Conservation (phyloP, 2,113 vertebrate genomes). For the Megaceryle torquata region DNA sequence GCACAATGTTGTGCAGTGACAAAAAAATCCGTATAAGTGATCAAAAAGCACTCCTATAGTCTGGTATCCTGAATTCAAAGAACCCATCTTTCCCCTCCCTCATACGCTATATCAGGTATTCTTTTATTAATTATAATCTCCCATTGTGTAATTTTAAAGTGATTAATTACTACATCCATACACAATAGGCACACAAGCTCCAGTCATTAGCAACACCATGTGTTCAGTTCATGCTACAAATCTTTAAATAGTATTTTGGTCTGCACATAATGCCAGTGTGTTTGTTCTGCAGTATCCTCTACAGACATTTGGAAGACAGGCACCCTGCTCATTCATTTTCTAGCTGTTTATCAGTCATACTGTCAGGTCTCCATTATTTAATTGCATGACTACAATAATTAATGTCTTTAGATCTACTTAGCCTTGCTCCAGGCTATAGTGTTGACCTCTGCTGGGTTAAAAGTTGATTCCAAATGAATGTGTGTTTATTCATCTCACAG, state of each 20-base stretch:
- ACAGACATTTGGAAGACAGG: not conserved
- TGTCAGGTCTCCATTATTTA: constrained; percentile 8
- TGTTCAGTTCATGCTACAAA: constrained; percentile 5
- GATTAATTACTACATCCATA: constrained; percentile 34
- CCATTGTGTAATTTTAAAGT: not conserved
- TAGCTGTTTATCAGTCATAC: constrained; percentile 21
- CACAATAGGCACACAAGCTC: not conserved
- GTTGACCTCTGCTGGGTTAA: not conserved
- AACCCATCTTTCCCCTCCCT: not conserved
- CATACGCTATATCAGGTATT: not conserved
- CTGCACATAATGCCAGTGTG: not conserved
- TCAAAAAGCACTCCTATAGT: not conserved
- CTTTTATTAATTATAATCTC: not conserved
- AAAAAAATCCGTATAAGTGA: not conserved
- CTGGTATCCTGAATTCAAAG: not conserved
- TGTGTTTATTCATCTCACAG: not conserved
- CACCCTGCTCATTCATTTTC: constrained; percentile 29
- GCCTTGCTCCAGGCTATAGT: not conserved
- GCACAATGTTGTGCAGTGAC: not conserved
- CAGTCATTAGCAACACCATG: not conserved
- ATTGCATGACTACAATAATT: constrained; percentile 11
- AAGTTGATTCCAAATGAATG: not conserved
- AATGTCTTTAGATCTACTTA: constrained; percentile 2
- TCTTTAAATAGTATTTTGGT: constrained; percentile 1
- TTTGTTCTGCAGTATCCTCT: not conserved